These are phyloP conservation scores for Acipenser ruthenus DNA, from an alignment of 2,797 vertebrate species.

Conservation along the genomic window DNA sequence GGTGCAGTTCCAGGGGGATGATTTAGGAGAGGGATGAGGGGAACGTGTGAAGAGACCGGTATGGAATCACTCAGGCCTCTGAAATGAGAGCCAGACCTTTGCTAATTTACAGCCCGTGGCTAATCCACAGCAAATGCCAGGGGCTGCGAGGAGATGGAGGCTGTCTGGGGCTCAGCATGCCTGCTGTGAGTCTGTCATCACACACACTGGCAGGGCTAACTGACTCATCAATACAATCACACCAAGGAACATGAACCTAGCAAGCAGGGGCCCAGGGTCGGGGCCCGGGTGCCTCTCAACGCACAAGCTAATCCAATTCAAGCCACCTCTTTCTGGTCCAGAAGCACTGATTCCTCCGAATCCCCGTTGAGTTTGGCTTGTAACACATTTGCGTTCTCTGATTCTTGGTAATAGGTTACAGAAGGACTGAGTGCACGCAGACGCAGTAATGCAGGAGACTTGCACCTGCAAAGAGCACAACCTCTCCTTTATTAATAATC, in stretches of 20 bases:
- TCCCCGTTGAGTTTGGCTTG: no score
- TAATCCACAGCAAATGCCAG: constrained; percentile 70
- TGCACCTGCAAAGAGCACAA: no score
- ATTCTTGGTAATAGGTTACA: no score
- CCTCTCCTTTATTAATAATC: no score
- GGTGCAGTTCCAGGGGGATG: not conserved
- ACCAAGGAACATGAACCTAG: constrained; percentile 24
- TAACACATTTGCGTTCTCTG: no score
- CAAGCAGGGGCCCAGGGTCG: no score
- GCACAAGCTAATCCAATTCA: no score
- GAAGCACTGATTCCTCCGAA: no score
- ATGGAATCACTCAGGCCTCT: constrained; percentile 54
- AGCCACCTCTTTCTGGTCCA: no score
- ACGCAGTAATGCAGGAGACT: no score
- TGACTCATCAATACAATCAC: constrained; percentile 57
- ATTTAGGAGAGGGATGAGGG: constrained; percentile 17
- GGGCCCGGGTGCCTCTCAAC: no score
- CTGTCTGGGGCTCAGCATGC: constrained; percentile 63
- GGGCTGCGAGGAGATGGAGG: constrained; percentile 35
- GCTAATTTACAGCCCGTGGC: constrained; percentile 64
- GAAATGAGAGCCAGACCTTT: constrained; percentile 31
- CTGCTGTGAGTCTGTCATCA: constrained; percentile 71
- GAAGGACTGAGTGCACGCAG: no score
- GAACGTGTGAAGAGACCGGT: constrained; percentile 51
- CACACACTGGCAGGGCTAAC: constrained; percentile 61